Evolutionary conservation across 2,113 vertebrate species (phyloP), one percentile per base, ranked within the genome.

Genomic region (Australoheros scitulus): DNA sequence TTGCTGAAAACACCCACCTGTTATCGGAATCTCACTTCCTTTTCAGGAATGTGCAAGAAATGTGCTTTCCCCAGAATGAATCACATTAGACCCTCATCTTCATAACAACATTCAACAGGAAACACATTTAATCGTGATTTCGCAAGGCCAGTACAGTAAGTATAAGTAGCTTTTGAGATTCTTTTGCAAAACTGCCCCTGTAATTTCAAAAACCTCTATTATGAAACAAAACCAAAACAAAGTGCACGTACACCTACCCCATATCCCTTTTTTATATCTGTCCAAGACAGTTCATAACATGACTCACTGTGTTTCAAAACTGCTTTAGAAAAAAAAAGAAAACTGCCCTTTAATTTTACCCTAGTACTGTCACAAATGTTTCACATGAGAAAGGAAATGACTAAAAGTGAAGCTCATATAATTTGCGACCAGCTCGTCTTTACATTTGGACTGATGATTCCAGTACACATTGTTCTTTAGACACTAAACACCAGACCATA

Each of bases 171-270:
- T 18, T 38, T 26, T 34, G 1, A 65, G 5, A 72, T 32, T 58
- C 7, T 81, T 26, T 38, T 34, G n/a, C 20, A 61, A 80, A 87
- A 87, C 14, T 13, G 4, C 3, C 59, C 22, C 11, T 79, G 43
- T 85, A 32, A 85, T 92, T 91, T 72, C 63, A 65, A 43, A 87
- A 57, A 5, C 36, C 6, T 82, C 24, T 32, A 52, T 41, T 34
- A 32, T 34, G 2, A 87, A 65, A 78, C 36, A 60, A 76, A 81
- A 26, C 38, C 56, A 50, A 43, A 80, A 65, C 7, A 76, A 68
- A 75, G 32, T 24, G 1, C n/a, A 64, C 10, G 8, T 11, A 15
- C 9, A 43, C 10, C 34, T 26, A 50, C 36, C 15, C 32, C 15
- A 34, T 7, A 11, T 77, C 10, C 10, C 11, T n/a, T 43, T 76